A percentile compares a stretch with the other conserved stretches of the same genome.
phyloP scores from a whole-genome alignment of 2,888 invertebrate genomes.

The Netelia inedita region DNA sequence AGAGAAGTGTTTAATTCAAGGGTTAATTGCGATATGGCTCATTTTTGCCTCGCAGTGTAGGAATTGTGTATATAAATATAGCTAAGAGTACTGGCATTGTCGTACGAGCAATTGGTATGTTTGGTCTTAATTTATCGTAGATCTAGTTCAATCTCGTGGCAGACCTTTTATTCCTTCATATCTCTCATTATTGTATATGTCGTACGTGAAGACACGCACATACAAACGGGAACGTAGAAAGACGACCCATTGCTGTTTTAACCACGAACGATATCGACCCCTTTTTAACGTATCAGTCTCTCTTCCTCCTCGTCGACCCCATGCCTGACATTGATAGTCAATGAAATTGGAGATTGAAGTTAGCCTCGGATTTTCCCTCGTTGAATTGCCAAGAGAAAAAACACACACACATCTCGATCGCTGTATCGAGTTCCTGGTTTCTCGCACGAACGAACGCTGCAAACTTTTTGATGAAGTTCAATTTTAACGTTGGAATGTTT shows the following conservation, averaged over 20 bases:
- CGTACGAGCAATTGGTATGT: constrained; percentile 61
- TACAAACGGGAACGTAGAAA: neutral
- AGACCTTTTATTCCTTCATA: constrained; percentile 43
- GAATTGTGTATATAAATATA: neutral
- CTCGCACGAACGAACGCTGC: neutral
- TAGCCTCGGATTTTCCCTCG: constrained; percentile 58
- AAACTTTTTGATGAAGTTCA: neutral
- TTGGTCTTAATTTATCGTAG: constrained; percentile 64
- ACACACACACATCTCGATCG: neutral
- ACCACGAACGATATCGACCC: constrained; percentile 34
- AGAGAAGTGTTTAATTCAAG: neutral
- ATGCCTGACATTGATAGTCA: constrained; percentile 65
- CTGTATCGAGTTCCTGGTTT: constrained; percentile 55
- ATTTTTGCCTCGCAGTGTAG: neutral
- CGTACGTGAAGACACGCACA: neutral
- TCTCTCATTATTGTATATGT: constrained; percentile 25
- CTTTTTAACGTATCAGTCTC: constrained; percentile 8
- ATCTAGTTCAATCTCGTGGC: constrained; percentile 67
- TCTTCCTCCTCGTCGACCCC: constrained; percentile 45
- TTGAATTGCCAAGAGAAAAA: constrained; percentile 33
- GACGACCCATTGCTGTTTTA: neutral
- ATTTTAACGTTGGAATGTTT: constrained; percentile 15
- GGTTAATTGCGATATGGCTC: neutral
- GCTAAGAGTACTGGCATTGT: neutral
- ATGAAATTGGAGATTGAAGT: constrained; percentile 68